These are phyloP conservation scores for Phlogophora meticulosa DNA, from an alignment of 2,888 invertebrate genomes.

Conservation along the genomic window DNA sequence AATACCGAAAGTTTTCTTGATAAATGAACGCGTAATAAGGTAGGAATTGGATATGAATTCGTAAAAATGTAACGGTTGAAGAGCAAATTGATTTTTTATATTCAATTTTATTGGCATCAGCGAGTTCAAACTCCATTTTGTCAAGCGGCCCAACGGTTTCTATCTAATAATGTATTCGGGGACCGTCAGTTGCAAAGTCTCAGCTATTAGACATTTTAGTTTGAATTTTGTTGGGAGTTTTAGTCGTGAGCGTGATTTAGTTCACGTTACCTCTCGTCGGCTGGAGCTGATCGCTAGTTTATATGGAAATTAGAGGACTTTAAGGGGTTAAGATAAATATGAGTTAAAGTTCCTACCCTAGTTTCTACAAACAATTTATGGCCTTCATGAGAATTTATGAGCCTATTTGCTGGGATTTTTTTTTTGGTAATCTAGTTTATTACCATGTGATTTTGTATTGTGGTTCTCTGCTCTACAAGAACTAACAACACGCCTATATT, in stretches of 20 bases:
- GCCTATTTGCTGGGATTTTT: slow-evolving; percentile 4
- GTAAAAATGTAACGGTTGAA: slow-evolving; percentile 56
- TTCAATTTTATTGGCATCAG: slow-evolving; percentile 58
- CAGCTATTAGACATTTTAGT: slow-evolving; percentile 47
- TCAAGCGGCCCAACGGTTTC: slow-evolving; percentile 19
- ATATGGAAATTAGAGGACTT: slow-evolving; percentile 55
- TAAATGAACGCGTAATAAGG: slow-evolving; percentile 73
- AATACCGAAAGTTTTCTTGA: slow-evolving; percentile 74
- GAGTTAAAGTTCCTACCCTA: slow-evolving; percentile 35
- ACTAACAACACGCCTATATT: too few species aligned
- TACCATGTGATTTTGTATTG: neutral
- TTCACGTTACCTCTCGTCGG: slow-evolving; percentile 46
- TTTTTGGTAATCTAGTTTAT: neutral
- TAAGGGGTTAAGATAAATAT: slow-evolving; percentile 52
- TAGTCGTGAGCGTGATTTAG: slow-evolving; percentile 45
- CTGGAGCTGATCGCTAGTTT: slow-evolving; percentile 54
- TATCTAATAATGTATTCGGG: slow-evolving; percentile 43
- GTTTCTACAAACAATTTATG: slow-evolving; percentile 29
- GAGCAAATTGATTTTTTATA: slow-evolving; percentile 54
- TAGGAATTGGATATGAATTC: slow-evolving; percentile 70
- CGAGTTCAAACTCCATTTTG: slow-evolving; percentile 50
- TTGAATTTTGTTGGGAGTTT: slow-evolving; percentile 51
- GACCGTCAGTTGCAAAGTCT: slow-evolving; percentile 37
- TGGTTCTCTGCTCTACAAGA: too few species aligned
- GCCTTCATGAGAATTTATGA: slow-evolving; percentile 7